Conservation (phyloP, 2,113 vertebrate species). For the Merops nubicus region DNA sequence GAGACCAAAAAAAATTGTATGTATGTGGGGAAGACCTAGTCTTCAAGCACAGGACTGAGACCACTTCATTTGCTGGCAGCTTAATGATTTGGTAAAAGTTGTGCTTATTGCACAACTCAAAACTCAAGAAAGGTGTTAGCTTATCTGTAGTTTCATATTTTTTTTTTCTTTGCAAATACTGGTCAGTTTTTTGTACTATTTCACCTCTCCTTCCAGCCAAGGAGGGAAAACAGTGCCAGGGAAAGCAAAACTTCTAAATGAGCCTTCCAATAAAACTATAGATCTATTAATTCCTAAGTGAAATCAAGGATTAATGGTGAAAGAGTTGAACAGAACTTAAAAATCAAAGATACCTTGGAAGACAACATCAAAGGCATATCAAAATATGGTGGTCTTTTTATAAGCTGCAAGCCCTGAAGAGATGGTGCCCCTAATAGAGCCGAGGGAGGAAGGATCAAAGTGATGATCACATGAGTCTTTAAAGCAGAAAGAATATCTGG, state of each 20-base stretch:
- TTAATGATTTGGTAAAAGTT: neutral
- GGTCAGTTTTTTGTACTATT: neutral
- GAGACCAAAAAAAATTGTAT: neutral
- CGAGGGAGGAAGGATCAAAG: conserved; percentile 63
- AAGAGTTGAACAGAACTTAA: conserved; percentile 63
- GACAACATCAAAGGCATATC: conserved; percentile 65
- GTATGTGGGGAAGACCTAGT: neutral
- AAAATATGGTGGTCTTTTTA: conserved; percentile 69
- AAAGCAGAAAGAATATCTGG: conserved; percentile 61
- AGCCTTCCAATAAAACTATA: conserved; percentile 36
- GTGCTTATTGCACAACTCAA: neutral
- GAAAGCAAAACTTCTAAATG: conserved; percentile 51
- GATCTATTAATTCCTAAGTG: conserved; percentile 46
- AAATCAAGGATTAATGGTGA: conserved; percentile 55
- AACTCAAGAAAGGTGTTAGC: neutral
- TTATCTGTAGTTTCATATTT: neutral
- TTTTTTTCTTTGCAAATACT: neutral
- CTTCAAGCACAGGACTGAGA: neutral
- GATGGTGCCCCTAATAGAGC: conserved; percentile 54
- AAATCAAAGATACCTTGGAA: conserved; percentile 71
- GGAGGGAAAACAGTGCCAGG: neutral
- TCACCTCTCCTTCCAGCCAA: neutral
- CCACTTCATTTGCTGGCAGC: neutral
- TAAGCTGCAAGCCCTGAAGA: conserved; percentile 64
- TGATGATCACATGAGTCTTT: conserved; percentile 60